These are phyloP conservation scores for Scaptodrosophila latifasciaeformis DNA, from an alignment of 2,888 invertebrate species.

Conservation along the genomic window DNA sequence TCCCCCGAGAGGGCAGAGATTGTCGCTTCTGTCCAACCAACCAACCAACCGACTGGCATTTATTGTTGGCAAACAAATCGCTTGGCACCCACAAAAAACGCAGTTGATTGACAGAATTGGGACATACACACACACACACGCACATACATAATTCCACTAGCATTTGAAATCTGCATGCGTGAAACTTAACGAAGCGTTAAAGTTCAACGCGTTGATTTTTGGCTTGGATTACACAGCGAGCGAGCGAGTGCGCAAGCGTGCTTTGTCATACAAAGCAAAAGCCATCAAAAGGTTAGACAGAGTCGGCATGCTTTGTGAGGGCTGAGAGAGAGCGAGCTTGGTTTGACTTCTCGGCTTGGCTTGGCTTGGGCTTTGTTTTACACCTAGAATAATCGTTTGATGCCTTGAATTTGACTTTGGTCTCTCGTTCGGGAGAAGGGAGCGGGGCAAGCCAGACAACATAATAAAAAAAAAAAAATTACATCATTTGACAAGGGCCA, in stretches of 20 bases:
- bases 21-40: too few relatives aligned
- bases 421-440: constrained; percentile 29
- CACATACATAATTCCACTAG: constrained; percentile 17
- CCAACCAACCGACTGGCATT: too few relatives aligned
- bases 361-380: constrained; percentile 1
- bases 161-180: constrained; percentile 66
- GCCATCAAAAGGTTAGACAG: too few relatives aligned
- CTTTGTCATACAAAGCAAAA: too few relatives aligned
- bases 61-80: constrained; percentile 44
- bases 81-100: constrained; percentile 66
- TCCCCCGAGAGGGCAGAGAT: too few relatives aligned
- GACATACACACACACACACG: constrained; percentile 32
- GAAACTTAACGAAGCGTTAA: constrained; percentile 66
- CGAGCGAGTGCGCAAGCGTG: too few relatives aligned
- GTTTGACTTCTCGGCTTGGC: too few relatives aligned
- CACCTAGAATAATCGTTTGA: too few relatives aligned
- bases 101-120: constrained; percentile 72
- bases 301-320: too few relatives aligned
- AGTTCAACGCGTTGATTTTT: constrained; percentile 68
- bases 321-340: too few relatives aligned
- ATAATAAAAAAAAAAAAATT: constrained; percentile 12
- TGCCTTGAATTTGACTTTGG: constrained; percentile 46
- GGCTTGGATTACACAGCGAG: constrained; percentile 44
- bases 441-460: constrained; percentile 19
- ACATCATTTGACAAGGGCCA: background rate